Conservation (phyloP, 2,888 invertebrate genomes). For the Caenorhabditis sp. region DNA sequence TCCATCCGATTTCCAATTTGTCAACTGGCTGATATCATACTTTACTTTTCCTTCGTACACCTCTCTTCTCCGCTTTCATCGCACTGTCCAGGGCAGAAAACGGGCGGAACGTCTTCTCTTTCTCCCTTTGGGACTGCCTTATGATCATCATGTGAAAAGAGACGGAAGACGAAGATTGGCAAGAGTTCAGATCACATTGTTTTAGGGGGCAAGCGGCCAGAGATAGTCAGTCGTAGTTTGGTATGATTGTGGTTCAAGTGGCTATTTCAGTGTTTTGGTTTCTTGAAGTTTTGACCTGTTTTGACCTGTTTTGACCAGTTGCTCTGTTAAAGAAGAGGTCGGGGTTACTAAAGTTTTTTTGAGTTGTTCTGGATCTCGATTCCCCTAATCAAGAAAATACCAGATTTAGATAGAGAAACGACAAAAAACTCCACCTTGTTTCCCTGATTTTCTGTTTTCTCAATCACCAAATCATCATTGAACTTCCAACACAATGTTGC, state of each 20-base stretch:
- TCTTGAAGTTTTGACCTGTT: no score
- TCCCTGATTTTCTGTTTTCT: no score
- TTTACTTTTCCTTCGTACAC: constrained; percentile 4
- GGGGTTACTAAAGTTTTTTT: no score
- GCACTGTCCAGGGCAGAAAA: neutral
- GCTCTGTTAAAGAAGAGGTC: no score
- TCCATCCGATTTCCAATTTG: no score
- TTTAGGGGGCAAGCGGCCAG: neutral
- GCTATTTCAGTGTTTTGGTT: no score
- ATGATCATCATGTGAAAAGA: constrained; percentile 41
- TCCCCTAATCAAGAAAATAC: no score
- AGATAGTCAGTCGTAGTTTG: constrained; percentile 1
- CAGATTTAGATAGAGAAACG: no score
- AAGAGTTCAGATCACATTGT: constrained; percentile 19
- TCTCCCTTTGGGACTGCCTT: neutral
- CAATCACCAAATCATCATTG: neutral
- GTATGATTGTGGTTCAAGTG: no score
- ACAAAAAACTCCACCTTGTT: no score
- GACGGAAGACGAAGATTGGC: constrained; percentile 1
- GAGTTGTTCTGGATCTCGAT: no score
- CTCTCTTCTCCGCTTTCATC: constrained; percentile 3
- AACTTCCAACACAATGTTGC: neutral
- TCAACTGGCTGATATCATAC: constrained; percentile 1
- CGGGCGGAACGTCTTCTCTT: constrained; percentile 12
- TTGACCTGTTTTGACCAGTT: no score